Conservation (phyloP, 2,888 invertebrate genomes). For the Anthrax anthrax region DNA sequence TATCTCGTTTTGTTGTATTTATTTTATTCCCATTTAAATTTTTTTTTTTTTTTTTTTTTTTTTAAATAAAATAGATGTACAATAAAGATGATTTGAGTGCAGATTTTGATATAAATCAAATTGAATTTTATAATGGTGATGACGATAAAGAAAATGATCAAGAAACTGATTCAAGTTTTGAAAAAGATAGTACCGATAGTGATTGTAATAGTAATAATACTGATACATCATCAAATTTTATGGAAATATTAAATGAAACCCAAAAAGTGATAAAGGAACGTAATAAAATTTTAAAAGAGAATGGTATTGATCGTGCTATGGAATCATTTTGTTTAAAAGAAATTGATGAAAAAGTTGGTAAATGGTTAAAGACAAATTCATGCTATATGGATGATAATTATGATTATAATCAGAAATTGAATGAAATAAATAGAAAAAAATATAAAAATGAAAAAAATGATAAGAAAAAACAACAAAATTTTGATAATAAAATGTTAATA, state of each 20-base stretch:
- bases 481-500: slow-evolving; percentile 1
- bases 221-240: slow-evolving; percentile 4
- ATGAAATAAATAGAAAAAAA: neutral
- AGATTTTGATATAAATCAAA: too few species aligned
- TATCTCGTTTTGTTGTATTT: too few species aligned
- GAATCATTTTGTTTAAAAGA: slow-evolving; percentile 3
- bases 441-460: neutral
- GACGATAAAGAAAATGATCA: too few species aligned
- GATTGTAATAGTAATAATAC: neutral
- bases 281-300: slow-evolving; percentile 1
- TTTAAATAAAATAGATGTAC: too few species aligned
- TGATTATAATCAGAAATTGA: neutral
- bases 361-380: slow-evolving; percentile 3
- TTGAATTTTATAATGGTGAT: too few species aligned
- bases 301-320: slow-evolving; percentile 6
- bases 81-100: too few species aligned
- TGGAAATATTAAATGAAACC: slow-evolving; percentile 5
- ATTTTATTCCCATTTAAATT: too few species aligned
- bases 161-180: too few species aligned
- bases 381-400: neutral
- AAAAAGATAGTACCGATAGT: too few species aligned
- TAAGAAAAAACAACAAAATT: neutral
- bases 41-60: too few species aligned
- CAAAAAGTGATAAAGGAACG: slow-evolving; percentile 6
- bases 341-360: slow-evolving; percentile 4